Percentiles rank a stretch among this genome's conserved stretches.
phyloP scores from a whole-genome alignment of 2,888 invertebrate species.

The Campaea margaritaria region DNA sequence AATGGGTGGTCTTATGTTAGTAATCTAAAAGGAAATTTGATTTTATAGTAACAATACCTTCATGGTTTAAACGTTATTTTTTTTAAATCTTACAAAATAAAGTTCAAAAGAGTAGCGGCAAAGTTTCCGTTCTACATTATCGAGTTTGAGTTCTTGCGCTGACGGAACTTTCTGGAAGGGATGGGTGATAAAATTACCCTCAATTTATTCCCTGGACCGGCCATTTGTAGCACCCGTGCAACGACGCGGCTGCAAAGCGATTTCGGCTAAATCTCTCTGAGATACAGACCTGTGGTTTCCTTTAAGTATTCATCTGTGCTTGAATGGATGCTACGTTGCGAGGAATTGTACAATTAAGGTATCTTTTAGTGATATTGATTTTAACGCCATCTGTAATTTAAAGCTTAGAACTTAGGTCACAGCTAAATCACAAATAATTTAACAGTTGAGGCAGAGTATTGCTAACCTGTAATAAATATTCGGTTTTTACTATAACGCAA shows the following conservation, averaged over 20 bases:
- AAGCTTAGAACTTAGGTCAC: too few species aligned
- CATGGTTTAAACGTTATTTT: too few species aligned
- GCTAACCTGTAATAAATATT: too few species aligned
- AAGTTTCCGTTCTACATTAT: slow-evolving; percentile 45
- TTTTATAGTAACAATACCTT: too few species aligned
- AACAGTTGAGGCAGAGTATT: too few species aligned
- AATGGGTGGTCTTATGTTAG: too few species aligned
- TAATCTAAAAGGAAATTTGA: too few species aligned
- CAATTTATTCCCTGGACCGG: slow-evolving; percentile 66
- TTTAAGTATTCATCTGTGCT: slow-evolving; percentile 24
- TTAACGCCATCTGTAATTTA: not conserved
- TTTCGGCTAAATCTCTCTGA: slow-evolving; percentile 49
- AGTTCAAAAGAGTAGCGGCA: slow-evolving; percentile 33
- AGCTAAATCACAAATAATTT: too few species aligned
- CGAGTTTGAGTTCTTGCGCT: slow-evolving; percentile 51
- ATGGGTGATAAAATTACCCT: slow-evolving; percentile 71
- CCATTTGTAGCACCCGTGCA: slow-evolving; percentile 71
- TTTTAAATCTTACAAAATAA: not conserved
- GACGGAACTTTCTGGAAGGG: slow-evolving; percentile 56
- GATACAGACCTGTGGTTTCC: slow-evolving; percentile 35
- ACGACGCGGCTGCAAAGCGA: slow-evolving; percentile 49
- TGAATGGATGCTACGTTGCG: not conserved
- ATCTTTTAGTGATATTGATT: not conserved
- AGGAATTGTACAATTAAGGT: not conserved
- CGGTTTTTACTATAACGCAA: too few species aligned